Base-by-base conservation (phyloP, 2,888 invertebrate genomes). In the Eueremaeus valkanovi region DNA sequence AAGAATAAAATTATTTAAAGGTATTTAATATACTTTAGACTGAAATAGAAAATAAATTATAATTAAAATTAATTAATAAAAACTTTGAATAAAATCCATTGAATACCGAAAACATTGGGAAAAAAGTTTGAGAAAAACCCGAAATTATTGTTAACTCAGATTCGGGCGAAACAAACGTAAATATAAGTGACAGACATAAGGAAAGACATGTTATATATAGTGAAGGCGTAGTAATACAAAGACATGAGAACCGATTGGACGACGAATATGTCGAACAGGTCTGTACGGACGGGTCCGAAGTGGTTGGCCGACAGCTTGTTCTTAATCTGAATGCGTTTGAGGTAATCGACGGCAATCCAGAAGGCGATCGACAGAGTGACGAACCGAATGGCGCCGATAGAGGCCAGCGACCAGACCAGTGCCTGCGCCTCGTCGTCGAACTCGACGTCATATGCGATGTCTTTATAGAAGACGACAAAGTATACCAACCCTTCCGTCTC, bases 401-500 rank as follows among this genome's bases (percentile, higher is more conserved):
- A 13, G 31, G 61, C 61, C 61, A 61, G 2, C 0, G 31, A 18
- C 33, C 33, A 31, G 18, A 61, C 61, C 33, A 33, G 18, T 18
- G 16, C n/a, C 33, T 61, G 31, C n/a, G 61, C 31, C n/a, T 61
- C 61, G 31, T 61, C 61, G 33, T 61, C 61, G n/a, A 33, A 61
- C 33, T 61, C 61, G 31, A 61, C 24, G 0, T 61, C 61, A 33
- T 61, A 61, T 11, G 16, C n/a, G 33, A 61, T 61, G 9, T 61
- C 61, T 18, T n/a, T 31, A n/a, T 6, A 61, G 33, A 33, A 33
- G 16, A 61, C 18, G 0, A 61, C 1, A 3, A 61, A 6, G n/a
- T 61, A n/a, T 1, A 11, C n/a, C 5, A 61, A 2, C 16, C 18
- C 61, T n/a, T 61, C 61, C 6, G 3, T 6, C 33, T 61, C 61